phyloP scores from a whole-genome alignment of 2,888 invertebrate species.

The Lycocerus yunnanus region DNA sequence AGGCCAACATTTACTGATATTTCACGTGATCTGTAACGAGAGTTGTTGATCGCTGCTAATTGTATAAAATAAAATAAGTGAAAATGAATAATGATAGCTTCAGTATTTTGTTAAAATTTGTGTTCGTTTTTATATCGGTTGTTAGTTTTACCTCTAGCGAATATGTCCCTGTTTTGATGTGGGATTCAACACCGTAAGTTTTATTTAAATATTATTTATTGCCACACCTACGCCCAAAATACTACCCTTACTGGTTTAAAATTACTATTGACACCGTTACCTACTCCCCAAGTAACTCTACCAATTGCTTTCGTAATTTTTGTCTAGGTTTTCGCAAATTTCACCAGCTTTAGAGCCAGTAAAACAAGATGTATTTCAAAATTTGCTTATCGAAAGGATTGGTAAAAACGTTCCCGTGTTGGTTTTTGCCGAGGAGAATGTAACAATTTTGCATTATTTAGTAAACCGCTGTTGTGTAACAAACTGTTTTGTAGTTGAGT shows the following conservation, averaged over 20 bases:
- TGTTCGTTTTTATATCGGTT: conserved; percentile 15
- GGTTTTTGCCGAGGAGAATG: conserved; percentile 59
- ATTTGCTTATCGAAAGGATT: conserved; percentile 42
- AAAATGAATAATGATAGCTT: conserved; percentile 26
- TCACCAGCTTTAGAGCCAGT: conserved; percentile 51
- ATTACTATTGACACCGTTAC: conserved; percentile 22
- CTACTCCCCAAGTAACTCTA: background rate
- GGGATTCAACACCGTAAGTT: conserved; percentile 51
- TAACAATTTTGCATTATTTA: conserved; percentile 46
- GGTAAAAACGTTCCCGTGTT: conserved; percentile 13
- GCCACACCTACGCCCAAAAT: conserved; percentile 34
- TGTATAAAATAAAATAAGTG: conserved; percentile 7
- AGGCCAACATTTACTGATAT: conserved; percentile 30
- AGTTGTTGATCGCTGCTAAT: conserved; percentile 28
- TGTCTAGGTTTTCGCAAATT: conserved; percentile 35
- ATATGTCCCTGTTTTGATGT: conserved; percentile 53
- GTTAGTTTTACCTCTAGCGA: conserved; percentile 38
- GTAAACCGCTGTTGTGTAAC: conserved; percentile 16
- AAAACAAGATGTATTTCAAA: conserved; percentile 49
- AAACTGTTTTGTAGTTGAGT: conserved; percentile 51
- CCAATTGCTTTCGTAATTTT: background rate
- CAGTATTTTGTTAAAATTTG: conserved; percentile 9
- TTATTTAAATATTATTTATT: conserved; percentile 26
- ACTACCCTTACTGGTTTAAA: background rate
- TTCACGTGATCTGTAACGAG: conserved; percentile 37